phyloP scores from a whole-genome alignment of 1,140 invertebrate species.

The Watersipora subatra region DNA sequence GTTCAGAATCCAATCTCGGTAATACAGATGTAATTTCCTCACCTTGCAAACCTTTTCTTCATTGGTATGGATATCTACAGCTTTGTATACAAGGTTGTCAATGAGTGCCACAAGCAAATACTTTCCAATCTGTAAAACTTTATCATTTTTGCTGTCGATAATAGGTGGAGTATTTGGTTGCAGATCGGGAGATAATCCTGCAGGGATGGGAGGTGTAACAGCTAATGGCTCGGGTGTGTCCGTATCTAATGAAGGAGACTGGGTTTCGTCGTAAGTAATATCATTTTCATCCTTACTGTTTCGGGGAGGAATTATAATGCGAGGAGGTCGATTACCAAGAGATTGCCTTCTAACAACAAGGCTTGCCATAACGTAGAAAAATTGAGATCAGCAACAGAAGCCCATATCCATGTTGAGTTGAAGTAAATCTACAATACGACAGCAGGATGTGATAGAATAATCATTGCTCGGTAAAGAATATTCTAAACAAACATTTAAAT shows the following conservation, averaged over 20 bases:
- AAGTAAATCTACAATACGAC: too few relatives aligned
- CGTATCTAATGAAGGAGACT: not conserved
- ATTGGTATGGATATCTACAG: not conserved
- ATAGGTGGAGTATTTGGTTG: not conserved
- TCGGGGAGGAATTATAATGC: not conserved
- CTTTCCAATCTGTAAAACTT: not conserved
- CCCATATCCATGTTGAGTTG: too few relatives aligned
- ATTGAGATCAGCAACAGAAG: too few relatives aligned
- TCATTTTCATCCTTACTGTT: not conserved
- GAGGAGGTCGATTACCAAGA: too few relatives aligned
- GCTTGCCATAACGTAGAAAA: too few relatives aligned
- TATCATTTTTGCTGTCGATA: not conserved
- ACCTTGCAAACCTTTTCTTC: conserved; percentile 1
- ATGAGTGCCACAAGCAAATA: not conserved
- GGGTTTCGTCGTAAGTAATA: not conserved
- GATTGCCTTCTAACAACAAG: too few relatives aligned
- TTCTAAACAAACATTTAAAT: too few relatives aligned
- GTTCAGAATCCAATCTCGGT: too few relatives aligned
- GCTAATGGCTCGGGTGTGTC: not conserved
- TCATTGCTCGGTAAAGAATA: too few relatives aligned
- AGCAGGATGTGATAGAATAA: too few relatives aligned
- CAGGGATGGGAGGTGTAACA: not conserved
- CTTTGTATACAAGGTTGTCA: not conserved
- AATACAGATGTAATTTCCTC: too few relatives aligned
- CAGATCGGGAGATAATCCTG: not conserved